A percentile compares a stretch with the other conserved stretches of the same genome.
These are phyloP conservation scores for Acanthoscelides obtectus DNA, from an alignment of 2,888 invertebrate genomes.

Conservation along the genomic window DNA sequence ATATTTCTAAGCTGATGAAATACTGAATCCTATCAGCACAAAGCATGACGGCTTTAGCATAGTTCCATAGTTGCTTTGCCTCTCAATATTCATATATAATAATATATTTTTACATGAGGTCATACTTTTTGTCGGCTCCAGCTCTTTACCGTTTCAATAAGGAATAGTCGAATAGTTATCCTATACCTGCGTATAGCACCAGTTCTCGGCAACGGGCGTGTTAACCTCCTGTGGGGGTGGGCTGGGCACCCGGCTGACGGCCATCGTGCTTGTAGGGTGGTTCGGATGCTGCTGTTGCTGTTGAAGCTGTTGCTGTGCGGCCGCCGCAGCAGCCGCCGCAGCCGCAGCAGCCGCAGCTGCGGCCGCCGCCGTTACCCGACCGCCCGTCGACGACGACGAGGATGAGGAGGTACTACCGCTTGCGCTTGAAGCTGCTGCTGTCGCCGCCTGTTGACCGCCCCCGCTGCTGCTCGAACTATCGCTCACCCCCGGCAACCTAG, in stretches of 20 bases:
- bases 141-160: too few relatives aligned
- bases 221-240: conserved; percentile 92
- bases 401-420: not conserved
- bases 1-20: too few relatives aligned
- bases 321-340: not conserved
- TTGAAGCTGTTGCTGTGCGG: not conserved
- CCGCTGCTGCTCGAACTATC: conserved; percentile 61
- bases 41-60: too few relatives aligned
- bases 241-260: conserved; percentile 95
- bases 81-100: too few relatives aligned
- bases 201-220: conserved; percentile 98
- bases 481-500: conserved; percentile 73
- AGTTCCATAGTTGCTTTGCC: too few relatives aligned
- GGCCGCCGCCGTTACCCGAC: not conserved
- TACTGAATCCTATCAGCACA: too few relatives aligned
- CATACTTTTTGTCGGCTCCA: too few relatives aligned
- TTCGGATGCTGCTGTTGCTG: not conserved
- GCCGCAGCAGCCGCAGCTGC: not conserved
- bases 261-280: conserved; percentile 85
- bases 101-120: too few relatives aligned
- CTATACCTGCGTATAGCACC: conserved; percentile 99
- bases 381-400: not conserved
- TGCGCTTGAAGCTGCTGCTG: not conserved
- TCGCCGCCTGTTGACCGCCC: conserved; percentile 55
- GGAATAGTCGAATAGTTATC: too few relatives aligned